Base-by-base conservation (phyloP, 2,113 vertebrate species). In the Noturus placidus region DNA sequence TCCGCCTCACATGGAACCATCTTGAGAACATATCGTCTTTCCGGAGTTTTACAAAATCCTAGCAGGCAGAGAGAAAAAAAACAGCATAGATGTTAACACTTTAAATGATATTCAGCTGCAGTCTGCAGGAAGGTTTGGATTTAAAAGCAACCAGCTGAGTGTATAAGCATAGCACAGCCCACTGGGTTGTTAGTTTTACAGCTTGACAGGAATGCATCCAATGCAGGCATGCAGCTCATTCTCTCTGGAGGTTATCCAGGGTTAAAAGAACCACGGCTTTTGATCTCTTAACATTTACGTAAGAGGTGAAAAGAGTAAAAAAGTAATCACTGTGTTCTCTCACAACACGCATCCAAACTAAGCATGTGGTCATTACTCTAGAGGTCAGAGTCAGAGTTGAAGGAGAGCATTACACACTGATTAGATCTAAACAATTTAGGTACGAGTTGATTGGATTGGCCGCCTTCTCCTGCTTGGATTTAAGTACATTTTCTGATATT, bases 401-500 rank as follows among this genome's bases (percentile, higher is more conserved):
- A 57, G 69, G 59, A 79, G 84, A 76, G 87, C 52, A 85, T 84
- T 74, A 84, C 54, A 72, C 35, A 86, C 33, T 67, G 78, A 83
- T 79, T 88, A 74, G 74, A 83, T 88, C 76, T 86, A 25, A 84
- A 76, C 74, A 78, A 81, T 67, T 38, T 59, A 42, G 74, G 74
- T 57, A 79, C 84, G 27, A 61, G 82, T 76, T 89, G 85, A 89
- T 74, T 86, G 86, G 86, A 86, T 89, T 88, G 76, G 67, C 54
- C 79, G 69, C 81, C 52, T 83, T 20, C 59, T 80, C 35, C 56
- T 15, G 42, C 61, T 84, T 81, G 82, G 81, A 15, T 56, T 88
- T 86, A 83, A 90, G 65, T 65, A 87, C 85, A 91, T 88, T 90
- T 89, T 65, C 87, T 89, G 79, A 89, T 87, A 56, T 86, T 76